A percentile compares a stretch with the other conserved stretches of the same genome.
phyloP scores from a whole-genome alignment of 2,797 vertebrate genomes.

The Acipenser oxyrinchus region DNA sequence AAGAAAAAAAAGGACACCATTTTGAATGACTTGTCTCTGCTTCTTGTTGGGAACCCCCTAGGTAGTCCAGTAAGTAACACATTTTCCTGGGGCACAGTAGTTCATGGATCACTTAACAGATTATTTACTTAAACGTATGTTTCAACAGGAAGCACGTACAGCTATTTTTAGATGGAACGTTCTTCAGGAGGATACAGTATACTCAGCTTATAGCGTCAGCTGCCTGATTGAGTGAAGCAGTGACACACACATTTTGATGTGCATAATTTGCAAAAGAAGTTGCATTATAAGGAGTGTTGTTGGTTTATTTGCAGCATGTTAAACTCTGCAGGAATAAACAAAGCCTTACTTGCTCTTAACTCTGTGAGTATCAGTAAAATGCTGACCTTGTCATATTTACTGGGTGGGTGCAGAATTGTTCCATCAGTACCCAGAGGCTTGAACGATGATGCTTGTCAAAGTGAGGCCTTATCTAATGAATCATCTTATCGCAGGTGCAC shows the following conservation, averaged over 20 bases:
- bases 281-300: slow-evolving; percentile 17
- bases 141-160: neutral
- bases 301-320: slow-evolving; percentile 36
- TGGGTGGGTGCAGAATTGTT: slow-evolving; percentile 89
- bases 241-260: slow-evolving; percentile 12
- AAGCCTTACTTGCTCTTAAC: slow-evolving; percentile 58
- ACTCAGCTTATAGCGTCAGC: neutral
- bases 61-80: neutral
- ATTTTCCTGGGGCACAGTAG: neutral
- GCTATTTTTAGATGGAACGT: neutral
- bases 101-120: slow-evolving; percentile 12
- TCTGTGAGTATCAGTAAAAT: slow-evolving; percentile 64
- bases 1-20: neutral
- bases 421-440: slow-evolving; percentile 93
- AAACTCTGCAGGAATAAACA: slow-evolving; percentile 63
- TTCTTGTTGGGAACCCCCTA: neutral
- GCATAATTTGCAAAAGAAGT: slow-evolving; percentile 12
- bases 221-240: neutral
- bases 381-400: slow-evolving; percentile 98
- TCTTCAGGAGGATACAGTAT: neutral
- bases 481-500: slow-evolving; percentile 98
- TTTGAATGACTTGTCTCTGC: neutral
- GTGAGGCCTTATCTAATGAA: slow-evolving; percentile 90
- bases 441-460: slow-evolving; percentile 98
- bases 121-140: slow-evolving; percentile 7